Conservation (phyloP, 2,797 vertebrate species). For the Erethizon dorsatum region DNA sequence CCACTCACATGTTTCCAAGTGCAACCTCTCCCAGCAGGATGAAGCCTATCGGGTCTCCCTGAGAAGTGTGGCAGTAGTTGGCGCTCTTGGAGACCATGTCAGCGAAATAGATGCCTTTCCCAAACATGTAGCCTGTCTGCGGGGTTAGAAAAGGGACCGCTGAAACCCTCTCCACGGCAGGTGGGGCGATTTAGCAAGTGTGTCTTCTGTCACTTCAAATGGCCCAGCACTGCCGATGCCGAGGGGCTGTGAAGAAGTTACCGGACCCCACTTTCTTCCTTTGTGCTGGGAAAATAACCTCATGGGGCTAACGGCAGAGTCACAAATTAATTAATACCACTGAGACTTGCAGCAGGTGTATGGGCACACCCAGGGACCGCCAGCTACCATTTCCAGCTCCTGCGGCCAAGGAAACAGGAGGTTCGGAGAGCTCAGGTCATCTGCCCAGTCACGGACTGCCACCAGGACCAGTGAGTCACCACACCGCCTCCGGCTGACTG, state of each 20-base stretch:
- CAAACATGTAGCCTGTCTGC: slow-evolving; percentile 99
- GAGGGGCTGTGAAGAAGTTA: neutral
- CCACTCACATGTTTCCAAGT: slow-evolving; percentile 98
- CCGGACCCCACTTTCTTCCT: neutral
- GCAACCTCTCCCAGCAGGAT: slow-evolving; percentile 97
- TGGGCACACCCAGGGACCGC: fast-evolving
- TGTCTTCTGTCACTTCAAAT: fast-evolving
- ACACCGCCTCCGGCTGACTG: neutral
- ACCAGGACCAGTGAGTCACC: fast-evolving
- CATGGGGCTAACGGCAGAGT: neutral
- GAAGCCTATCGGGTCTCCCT: slow-evolving; percentile 95
- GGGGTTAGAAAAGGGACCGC: slow-evolving; percentile 37
- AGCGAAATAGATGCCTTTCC: slow-evolving; percentile 99
- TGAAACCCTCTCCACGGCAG: neutral
- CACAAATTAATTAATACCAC: neutral
- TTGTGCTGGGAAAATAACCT: neutral
- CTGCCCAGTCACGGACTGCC: fast-evolving
- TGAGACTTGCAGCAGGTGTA: neutral
- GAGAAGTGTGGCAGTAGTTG: slow-evolving; percentile 99
- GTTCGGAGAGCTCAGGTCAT: neutral
- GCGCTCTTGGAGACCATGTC: slow-evolving; percentile 99
- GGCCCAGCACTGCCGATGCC: neutral
- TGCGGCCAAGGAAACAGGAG: fast-evolving
- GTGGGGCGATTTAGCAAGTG: too few species aligned
- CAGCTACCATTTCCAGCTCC: neutral